phyloP scores from a whole-genome alignment of 1,140 invertebrate species.

The Papilio xuthus region DNA sequence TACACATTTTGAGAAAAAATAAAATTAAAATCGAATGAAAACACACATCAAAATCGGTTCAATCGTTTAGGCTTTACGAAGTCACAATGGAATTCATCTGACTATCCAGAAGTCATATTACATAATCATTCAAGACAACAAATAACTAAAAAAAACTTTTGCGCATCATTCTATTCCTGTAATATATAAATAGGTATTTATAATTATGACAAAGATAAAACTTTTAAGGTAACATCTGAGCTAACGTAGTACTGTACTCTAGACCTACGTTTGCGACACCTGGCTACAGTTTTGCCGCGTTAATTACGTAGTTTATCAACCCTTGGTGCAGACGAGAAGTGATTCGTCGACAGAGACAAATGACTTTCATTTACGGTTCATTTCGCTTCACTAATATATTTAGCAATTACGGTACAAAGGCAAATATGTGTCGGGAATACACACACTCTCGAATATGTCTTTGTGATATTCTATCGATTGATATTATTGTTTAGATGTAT shows the following conservation, averaged over 20 bases:
- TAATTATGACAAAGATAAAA: too few species aligned
- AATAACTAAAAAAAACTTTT: too few species aligned
- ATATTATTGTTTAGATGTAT: too few species aligned
- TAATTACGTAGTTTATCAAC: slow-evolving; percentile 22
- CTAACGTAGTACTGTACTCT: not conserved
- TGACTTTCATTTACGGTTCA: slow-evolving; percentile 24
- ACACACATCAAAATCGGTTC: too few species aligned
- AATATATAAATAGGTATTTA: too few species aligned
- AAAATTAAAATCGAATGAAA: too few species aligned
- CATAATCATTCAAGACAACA: too few species aligned
- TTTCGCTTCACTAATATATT: slow-evolving; percentile 18
- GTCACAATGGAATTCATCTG: too few species aligned
- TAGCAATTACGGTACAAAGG: slow-evolving; percentile 7
- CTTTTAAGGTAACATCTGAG: not conserved
- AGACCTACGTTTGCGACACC: slow-evolving; percentile 18
- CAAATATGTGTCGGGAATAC: not conserved
- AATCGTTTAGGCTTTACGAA: too few species aligned
- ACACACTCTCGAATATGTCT: not conserved
- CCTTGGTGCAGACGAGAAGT: slow-evolving; percentile 19
- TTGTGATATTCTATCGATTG: not conserved
- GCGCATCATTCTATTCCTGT: too few species aligned
- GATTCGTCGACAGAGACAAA: slow-evolving; percentile 20
- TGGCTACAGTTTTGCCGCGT: slow-evolving; percentile 21
- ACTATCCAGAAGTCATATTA: too few species aligned
- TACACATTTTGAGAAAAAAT: too few species aligned